A percentile compares a stretch with the other conserved stretches of the same genome.
phyloP scores from a whole-genome alignment of 2,888 invertebrate species.

The Carcina quercana region DNA sequence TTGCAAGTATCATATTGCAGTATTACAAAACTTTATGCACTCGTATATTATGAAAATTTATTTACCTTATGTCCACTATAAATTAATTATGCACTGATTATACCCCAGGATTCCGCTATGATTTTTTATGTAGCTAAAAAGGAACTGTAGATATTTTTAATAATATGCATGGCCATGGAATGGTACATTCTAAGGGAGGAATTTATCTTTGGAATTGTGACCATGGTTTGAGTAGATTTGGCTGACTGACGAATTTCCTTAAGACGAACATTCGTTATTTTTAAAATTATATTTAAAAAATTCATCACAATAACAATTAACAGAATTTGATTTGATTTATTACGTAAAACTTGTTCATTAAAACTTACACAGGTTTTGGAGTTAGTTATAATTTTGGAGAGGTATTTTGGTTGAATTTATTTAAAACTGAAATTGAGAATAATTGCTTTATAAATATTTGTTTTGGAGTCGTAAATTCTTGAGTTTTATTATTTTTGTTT shows the following conservation, averaged over 20 bases:
- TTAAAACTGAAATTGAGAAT: conserved; percentile 3
- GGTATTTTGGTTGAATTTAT: too few relatives aligned
- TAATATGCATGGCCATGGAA: conserved; percentile 66
- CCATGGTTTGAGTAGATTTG: conserved; percentile 34
- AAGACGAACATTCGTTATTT: conserved; percentile 8
- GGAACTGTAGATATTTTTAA: conserved; percentile 45
- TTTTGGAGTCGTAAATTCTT: too few relatives aligned
- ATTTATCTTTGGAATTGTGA: conserved; percentile 23
- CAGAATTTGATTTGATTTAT: too few relatives aligned
- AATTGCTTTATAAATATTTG: not conserved
- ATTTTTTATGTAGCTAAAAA: conserved; percentile 50
- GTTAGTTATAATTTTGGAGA: too few relatives aligned
- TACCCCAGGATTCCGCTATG: conserved; percentile 50
- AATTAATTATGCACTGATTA: conserved; percentile 60
- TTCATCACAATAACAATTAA: too few relatives aligned
- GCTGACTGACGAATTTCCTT: conserved; percentile 21
- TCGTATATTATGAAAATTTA: conserved; percentile 28
- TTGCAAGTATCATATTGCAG: conserved; percentile 50
- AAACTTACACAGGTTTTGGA: too few relatives aligned
- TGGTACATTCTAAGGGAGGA: conserved; percentile 33
- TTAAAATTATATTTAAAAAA: conserved; percentile 2
- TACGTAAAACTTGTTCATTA: too few relatives aligned
- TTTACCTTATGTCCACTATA: conserved; percentile 59
- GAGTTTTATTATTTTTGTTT: not conserved
- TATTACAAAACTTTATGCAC: conserved; percentile 24